phyloP scores from a whole-genome alignment of 2,888 invertebrate genomes.

The Eupithecia centaureata region DNA sequence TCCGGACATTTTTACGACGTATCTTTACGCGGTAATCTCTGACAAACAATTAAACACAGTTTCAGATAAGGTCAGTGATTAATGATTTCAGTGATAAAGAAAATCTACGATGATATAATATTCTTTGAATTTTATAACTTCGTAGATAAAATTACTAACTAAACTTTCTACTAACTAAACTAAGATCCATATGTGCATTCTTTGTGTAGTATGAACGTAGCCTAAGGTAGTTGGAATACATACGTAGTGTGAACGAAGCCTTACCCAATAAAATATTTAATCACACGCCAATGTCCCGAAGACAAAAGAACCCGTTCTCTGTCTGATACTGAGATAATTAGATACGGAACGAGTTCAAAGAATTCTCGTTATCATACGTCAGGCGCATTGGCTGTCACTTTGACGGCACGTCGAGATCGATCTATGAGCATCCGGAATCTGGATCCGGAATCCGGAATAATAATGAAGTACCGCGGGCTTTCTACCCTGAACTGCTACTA shows the following conservation, averaged over 20 bases:
- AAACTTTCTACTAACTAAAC: too few relatives aligned
- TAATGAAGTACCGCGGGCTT: background rate
- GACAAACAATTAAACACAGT: constrained; percentile 20
- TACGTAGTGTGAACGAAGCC: background rate
- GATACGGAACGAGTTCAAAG: constrained; percentile 50
- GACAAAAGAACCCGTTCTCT: constrained; percentile 14
- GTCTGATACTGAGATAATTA: constrained; percentile 45
- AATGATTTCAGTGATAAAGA: constrained; percentile 24
- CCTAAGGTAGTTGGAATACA: background rate
- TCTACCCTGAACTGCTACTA: background rate
- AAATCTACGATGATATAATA: background rate
- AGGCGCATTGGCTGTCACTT: constrained; percentile 37
- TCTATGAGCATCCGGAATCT: constrained; percentile 33
- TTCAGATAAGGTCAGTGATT: constrained; percentile 30
- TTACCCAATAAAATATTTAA: constrained; percentile 5
- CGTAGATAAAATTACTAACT: background rate
- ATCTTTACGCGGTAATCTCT: constrained; percentile 28
- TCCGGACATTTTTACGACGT: constrained; percentile 30
- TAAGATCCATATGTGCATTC: background rate
- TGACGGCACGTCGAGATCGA: constrained; percentile 34
- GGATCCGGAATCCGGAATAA: constrained; percentile 21
- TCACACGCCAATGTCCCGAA: constrained; percentile 4
- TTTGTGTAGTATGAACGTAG: background rate
- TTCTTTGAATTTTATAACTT: background rate
- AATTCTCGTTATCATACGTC: constrained; percentile 50